Conservation (phyloP, 2,797 vertebrate genomes). For the Poecilia wingei region DNA sequence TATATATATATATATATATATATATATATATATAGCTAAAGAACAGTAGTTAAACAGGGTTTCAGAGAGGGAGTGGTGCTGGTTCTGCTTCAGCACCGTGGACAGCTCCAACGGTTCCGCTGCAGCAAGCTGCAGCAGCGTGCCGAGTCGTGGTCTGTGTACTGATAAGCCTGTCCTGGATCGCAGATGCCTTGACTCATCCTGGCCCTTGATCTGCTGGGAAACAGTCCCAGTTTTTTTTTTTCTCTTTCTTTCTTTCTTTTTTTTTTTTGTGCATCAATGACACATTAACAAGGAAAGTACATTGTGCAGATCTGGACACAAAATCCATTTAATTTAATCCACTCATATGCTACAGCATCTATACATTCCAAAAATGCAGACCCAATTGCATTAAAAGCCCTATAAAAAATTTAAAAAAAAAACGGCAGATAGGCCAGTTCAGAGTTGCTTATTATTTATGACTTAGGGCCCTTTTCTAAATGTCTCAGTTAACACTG, state of each 20-base stretch:
- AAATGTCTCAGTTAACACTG: slow-evolving; percentile 42
- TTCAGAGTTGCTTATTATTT: slow-evolving; percentile 33
- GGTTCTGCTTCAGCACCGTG: slow-evolving; percentile 66
- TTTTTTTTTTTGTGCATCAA: background rate
- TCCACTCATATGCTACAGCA: slow-evolving; percentile 33
- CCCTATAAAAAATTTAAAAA: slow-evolving; percentile 30
- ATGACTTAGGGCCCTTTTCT: slow-evolving; percentile 41
- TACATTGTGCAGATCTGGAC: slow-evolving; percentile 41
- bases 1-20: too few species aligned
- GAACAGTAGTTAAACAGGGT: background rate
- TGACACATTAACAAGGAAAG: slow-evolving; percentile 48
- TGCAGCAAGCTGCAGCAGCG: slow-evolving; percentile 46
- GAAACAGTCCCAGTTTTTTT: slow-evolving; percentile 14
- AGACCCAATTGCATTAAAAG: slow-evolving; percentile 55
- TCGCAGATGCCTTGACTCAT: slow-evolving; percentile 46
- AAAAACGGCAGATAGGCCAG: slow-evolving; percentile 32
- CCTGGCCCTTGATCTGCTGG: slow-evolving; percentile 38
- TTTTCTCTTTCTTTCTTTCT: background rate
- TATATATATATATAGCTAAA: background rate
- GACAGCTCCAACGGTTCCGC: slow-evolving; percentile 58
- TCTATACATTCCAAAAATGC: slow-evolving; percentile 49
- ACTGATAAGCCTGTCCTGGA: slow-evolving; percentile 44
- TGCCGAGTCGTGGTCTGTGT: slow-evolving; percentile 49
- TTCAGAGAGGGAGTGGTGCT: background rate
- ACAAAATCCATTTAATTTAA: slow-evolving; percentile 57